Percentiles rank a stretch among this genome's conserved stretches.
phyloP scores from a whole-genome alignment of 2,113 vertebrate genomes.

The Enhydra lutris region DNA sequence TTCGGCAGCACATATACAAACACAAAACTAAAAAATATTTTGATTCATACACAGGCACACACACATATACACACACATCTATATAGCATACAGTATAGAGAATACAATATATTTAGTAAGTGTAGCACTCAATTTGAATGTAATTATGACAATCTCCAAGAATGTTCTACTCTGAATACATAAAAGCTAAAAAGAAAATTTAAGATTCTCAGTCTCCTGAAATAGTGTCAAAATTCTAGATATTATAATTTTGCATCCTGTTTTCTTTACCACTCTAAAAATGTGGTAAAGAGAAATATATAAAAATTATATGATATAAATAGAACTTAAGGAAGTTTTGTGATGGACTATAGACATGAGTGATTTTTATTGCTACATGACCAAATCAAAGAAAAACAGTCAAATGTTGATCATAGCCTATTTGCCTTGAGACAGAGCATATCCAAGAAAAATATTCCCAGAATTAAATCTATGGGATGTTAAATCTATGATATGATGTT shows the following conservation, averaged over 20 bases:
- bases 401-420: background rate
- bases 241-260: background rate
- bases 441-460: background rate
- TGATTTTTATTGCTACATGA: background rate
- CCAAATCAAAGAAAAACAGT: background rate
- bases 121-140: background rate
- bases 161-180: background rate
- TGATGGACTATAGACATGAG: background rate
- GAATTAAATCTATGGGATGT: background rate
- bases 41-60: background rate
- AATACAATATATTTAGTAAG: background rate
- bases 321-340: background rate
- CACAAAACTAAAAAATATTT: background rate
- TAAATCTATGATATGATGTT: background rate
- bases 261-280: background rate
- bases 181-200: background rate
- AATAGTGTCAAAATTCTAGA: background rate
- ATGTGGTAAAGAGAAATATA: background rate
- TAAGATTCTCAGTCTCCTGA: background rate
- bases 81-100: background rate
- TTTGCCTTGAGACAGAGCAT: background rate
- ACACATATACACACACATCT: background rate
- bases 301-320: background rate
- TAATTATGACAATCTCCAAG: background rate
- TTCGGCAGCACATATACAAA: background rate